Evolutionary conservation across 2,888 invertebrate species (phyloP), one percentile per base, ranked within the genome.

Genomic region (Drosophila testacea): DNA sequence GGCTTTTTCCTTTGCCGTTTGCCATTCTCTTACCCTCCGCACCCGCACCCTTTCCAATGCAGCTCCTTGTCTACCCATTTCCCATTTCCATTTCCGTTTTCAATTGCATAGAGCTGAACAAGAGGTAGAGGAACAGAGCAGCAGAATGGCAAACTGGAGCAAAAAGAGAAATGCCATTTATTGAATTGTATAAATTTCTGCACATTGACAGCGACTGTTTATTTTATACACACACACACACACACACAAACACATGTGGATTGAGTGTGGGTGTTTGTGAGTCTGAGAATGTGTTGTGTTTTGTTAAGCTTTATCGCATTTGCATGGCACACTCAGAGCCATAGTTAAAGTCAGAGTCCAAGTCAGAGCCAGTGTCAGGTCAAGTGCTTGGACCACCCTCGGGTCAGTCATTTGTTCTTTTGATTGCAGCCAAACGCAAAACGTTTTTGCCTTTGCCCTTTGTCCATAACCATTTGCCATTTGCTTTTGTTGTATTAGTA

Each of bases 131-230:
- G 46, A 54, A 65, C 57, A 7, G 41, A 57, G 48, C 69, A 62
- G 57, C 52, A 52, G 60, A 47, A 42, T 59, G 22, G 50, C 50
- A 67, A 51, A 36, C 39, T 10, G 44, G 51, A 56, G 44, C 57
- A 64, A 69, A 68, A 70, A 72, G 77, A 70, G 75, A 88, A 83
- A 83, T 83, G 71, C 87, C 83, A 89, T 89, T 88, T 89, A 89
- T 89, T 88, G 89, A 89, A 88, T 89, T 88, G 88, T 87, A 89
- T 85, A 89, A 89, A 89, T 88, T 89, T 88, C 77, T 81, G 75
- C 73, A 75, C 80, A 82, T 74, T 81, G 83, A 88, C 89, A 84
- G 74, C 73, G 72, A 79, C 74, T 88, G 86, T 86, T 86, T 88
- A 86, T 87, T 81, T 76, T 76, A 69, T 67, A 74, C 69, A 77